phyloP scores from a whole-genome alignment of 35 echinoderm and acorn worm species.

The Stichopus chloronotus region DNA sequence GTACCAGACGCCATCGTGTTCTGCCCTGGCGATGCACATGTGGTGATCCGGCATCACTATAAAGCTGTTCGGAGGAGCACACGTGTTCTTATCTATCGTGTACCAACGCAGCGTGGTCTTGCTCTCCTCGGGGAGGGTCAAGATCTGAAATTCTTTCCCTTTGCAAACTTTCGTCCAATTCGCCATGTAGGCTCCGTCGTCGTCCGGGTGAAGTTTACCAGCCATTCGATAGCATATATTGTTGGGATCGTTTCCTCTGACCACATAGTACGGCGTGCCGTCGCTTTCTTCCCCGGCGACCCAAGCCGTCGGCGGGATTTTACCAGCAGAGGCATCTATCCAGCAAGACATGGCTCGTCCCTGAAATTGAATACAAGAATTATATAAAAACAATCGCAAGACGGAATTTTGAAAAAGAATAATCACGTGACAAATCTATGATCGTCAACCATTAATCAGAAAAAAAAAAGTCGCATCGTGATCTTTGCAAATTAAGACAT shows the following conservation, averaged over 20 bases:
- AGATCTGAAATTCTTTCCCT: slow-evolving; percentile 35
- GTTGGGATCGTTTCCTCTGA: slow-evolving; percentile 45
- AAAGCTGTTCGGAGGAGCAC: slow-evolving; percentile 46
- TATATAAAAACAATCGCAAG: background rate
- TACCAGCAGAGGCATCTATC: background rate
- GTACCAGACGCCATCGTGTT: background rate
- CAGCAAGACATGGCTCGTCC: slow-evolving; percentile 14
- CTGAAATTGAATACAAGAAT: background rate
- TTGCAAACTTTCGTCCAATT: slow-evolving; percentile 53
- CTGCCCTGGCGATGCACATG: slow-evolving; percentile 39
- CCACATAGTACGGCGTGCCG: slow-evolving; percentile 38
- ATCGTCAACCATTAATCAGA: too few relatives aligned
- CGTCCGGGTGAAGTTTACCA: slow-evolving; percentile 8
- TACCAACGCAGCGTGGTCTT: background rate
- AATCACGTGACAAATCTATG: too few relatives aligned
- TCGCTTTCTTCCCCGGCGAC: slow-evolving; percentile 2
- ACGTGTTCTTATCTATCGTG: slow-evolving; percentile 44
- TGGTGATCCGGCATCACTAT: slow-evolving; percentile 46
- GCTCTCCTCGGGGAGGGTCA: background rate
- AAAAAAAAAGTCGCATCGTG: too few relatives aligned
- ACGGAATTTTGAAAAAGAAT: too few relatives aligned
- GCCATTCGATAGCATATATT: slow-evolving; percentile 24
- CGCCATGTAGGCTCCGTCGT: slow-evolving; percentile 39
- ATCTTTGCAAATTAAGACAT: too few relatives aligned
- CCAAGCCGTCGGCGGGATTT: slow-evolving; percentile 29